These are phyloP conservation scores for Syrmaticus mikado DNA, from an alignment of 2,113 vertebrate genomes.

Conservation along the genomic window DNA sequence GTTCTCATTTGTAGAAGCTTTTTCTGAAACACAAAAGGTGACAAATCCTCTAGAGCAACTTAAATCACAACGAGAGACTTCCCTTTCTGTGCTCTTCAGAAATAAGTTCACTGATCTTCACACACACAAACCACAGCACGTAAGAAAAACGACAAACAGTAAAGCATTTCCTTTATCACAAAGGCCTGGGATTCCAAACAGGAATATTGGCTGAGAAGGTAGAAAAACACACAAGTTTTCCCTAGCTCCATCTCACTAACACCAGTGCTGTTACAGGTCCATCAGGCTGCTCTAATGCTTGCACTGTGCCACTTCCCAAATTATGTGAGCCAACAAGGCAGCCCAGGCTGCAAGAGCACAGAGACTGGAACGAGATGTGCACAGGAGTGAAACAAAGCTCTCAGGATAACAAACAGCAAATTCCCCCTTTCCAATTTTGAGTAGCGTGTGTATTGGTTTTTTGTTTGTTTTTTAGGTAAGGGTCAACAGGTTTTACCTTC, in stretches of 20 bases:
- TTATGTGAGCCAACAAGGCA: not conserved
- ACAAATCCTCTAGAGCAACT: not conserved
- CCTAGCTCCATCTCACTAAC: not conserved
- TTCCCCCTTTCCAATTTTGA: not conserved
- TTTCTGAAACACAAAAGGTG: not conserved
- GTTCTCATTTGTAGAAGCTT: not conserved
- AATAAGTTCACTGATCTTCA: not conserved
- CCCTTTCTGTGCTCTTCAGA: not conserved
- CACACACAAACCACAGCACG: not conserved
- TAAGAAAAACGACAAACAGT: not conserved
- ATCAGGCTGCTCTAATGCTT: not conserved
- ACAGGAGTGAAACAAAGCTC: not conserved
- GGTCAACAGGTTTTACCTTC: not conserved
- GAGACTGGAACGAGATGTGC: not conserved
- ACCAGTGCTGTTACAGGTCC: too few species aligned
- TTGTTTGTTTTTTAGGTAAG: not conserved
- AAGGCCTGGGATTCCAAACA: not conserved
- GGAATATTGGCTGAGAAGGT: not conserved
- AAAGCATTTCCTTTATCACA: not conserved
- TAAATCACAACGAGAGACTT: not conserved
- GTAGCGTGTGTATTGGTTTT: not conserved
- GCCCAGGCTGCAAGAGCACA: not conserved
- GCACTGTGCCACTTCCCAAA: not conserved
- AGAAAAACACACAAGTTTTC: not conserved
- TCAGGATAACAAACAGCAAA: not conserved